Evolutionary conservation across 2,888 invertebrate genomes (phyloP), one percentile per base, ranked within the genome.

Genomic region (Oithona nana): DNA sequence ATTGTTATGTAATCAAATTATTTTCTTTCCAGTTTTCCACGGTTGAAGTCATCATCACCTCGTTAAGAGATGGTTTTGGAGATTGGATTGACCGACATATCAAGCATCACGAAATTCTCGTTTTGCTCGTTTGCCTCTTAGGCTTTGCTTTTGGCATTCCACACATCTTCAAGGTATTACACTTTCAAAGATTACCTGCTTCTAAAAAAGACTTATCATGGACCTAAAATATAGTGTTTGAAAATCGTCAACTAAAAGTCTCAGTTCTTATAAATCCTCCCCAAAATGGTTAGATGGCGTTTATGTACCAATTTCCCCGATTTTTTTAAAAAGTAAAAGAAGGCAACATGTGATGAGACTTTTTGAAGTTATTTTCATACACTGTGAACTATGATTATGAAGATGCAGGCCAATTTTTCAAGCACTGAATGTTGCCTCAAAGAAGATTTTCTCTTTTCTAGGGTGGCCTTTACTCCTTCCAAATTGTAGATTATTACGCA

Each of bases 401-500:
- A 13, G 11, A 13, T 39, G n/a, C 30, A 6, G 24, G 30, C 6
- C 3, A 57, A 16, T 28, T 28, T 57, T 20, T 26, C 29, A 1
- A 58, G 22, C 20, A 39, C 1, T 39, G 13, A 30, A 1, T 48
- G 6, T 11, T 58, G 6, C 57, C 54, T 30, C 50, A 63, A 51
- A 64, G 60, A 57, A 51, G 64, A 60, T 52, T 64, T 65, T 52
- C 63, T 60, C 64, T 63, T 65, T 72, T 73, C 49, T 71, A 84
- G 83, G 88, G 89, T 67, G 92, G 92, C 67, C 89, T 90, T 73
- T 92, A 86, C 71, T 83, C 86, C 71, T 88, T 92, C 72, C 89
- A 89, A 76, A 73, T 93, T 67, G 85, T 93, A 79, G 92, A 92
- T 72, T 88, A 87, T 71, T 93, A 89, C 72, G 88, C 90, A n/a